phyloP scores from a whole-genome alignment of 2,888 invertebrate genomes.

The Tenthredo livida region DNA sequence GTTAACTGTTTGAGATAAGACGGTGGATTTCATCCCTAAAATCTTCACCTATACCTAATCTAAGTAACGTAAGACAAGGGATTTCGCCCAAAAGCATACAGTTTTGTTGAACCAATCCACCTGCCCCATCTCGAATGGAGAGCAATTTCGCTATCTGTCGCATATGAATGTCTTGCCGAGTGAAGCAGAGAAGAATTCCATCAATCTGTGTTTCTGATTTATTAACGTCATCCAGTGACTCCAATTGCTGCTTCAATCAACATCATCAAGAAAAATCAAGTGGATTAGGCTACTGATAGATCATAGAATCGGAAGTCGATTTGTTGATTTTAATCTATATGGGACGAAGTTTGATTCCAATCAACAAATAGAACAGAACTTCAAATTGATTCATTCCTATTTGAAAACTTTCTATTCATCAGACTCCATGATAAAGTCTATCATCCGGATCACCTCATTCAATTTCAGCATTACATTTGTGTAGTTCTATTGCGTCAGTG shows the following conservation, averaged over 20 bases:
- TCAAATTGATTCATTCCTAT: background rate
- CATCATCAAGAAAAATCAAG: background rate
- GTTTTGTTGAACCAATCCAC: background rate
- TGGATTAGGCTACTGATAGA: background rate
- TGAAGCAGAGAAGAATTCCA: background rate
- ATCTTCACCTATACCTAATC: background rate
- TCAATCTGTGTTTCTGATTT: background rate
- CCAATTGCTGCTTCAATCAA: background rate
- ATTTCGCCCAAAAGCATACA: background rate
- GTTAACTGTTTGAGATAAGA: conserved; percentile 18
- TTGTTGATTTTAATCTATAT: background rate
- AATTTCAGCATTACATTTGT: background rate
- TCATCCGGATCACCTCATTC: background rate
- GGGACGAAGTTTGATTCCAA: background rate
- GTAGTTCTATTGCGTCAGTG: background rate
- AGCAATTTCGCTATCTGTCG: background rate
- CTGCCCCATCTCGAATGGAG: background rate
- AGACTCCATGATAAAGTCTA: background rate
- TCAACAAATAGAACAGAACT: background rate
- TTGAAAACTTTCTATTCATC: background rate
- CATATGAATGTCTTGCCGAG: background rate
- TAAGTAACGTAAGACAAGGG: background rate
- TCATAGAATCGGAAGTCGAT: background rate
- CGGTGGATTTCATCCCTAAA: background rate
- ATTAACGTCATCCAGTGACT: background rate